Evolutionary conservation across 2,888 invertebrate species (phyloP).

Genomic region (Nemotelus pantherinus): DNA sequence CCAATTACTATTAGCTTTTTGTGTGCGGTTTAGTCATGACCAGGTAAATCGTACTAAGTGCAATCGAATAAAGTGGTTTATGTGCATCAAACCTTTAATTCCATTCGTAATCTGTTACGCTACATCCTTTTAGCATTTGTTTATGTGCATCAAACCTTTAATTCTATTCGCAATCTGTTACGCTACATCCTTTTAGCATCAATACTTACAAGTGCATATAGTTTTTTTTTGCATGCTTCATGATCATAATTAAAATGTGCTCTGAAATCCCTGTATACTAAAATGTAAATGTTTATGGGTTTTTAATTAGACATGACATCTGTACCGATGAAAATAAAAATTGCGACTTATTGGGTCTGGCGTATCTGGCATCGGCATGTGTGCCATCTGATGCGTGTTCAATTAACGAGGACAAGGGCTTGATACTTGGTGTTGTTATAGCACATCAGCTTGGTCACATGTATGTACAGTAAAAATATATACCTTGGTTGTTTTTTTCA

Average conservation of each 20-base stretch:
- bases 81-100: not conserved
- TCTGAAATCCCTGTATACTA: not conserved
- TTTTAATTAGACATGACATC: constrained; percentile 66
- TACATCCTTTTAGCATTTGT: not conserved
- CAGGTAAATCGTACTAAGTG: no score
- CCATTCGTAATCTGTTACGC: not conserved
- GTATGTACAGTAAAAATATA: constrained; percentile 59
- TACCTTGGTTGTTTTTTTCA: no score
- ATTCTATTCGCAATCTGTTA: not conserved
- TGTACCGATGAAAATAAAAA: constrained; percentile 66
- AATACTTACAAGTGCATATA: no score
- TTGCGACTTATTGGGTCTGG: constrained; percentile 72
- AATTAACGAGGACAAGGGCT: constrained; percentile 75
- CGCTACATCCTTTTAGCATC: not conserved
- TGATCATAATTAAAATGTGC: no score
- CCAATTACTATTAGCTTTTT: no score
- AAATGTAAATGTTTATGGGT: constrained; percentile 27
- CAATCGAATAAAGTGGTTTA: no score
- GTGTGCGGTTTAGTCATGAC: no score
- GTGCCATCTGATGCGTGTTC: constrained; percentile 71
- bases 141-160: not conserved
- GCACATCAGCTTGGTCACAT: constrained; percentile 78
- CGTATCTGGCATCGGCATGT: constrained; percentile 75
- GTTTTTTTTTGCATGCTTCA: no score
- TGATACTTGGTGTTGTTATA: constrained; percentile 72